These are phyloP conservation scores for Desmophyllum pertusum DNA, from an alignment of 92 coral and sea anemone species.

Conservation along the genomic window DNA sequence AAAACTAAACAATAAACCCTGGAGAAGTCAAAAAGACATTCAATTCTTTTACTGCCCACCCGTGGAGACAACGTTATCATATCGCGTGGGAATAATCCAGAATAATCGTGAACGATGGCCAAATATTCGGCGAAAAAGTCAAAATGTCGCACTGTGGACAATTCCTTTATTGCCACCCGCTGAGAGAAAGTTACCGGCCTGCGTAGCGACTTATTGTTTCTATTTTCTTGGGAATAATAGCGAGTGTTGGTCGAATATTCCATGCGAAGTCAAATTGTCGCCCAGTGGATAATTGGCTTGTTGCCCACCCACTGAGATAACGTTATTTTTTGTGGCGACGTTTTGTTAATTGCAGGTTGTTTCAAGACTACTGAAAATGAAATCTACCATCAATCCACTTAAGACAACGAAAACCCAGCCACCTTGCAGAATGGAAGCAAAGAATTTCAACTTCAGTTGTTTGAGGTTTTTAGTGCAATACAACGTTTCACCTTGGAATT, in stretches of 20 bases:
- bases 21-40: background rate
- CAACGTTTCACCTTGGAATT: too few relatives aligned
- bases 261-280: background rate
- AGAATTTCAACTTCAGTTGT: too few relatives aligned
- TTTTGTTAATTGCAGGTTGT: background rate
- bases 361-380: too few relatives aligned
- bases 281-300: background rate
- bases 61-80: background rate
- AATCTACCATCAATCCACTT: too few relatives aligned
- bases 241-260: background rate
- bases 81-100: constrained; percentile 1
- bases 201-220: background rate
- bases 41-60: background rate
- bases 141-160: background rate
- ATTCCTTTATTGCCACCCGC: background rate
- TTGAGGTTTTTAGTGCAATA: too few relatives aligned
- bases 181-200: background rate
- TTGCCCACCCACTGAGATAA: background rate
- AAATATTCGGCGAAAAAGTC: background rate
- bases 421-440: too few relatives aligned
- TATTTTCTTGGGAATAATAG: background rate
- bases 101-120: background rate
- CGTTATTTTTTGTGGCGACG: background rate
- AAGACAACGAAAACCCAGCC: too few relatives aligned
- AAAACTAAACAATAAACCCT: too few relatives aligned